Base-by-base conservation (phyloP, 2,888 invertebrate genomes). In the Sphaerophoria rueppellii region DNA sequence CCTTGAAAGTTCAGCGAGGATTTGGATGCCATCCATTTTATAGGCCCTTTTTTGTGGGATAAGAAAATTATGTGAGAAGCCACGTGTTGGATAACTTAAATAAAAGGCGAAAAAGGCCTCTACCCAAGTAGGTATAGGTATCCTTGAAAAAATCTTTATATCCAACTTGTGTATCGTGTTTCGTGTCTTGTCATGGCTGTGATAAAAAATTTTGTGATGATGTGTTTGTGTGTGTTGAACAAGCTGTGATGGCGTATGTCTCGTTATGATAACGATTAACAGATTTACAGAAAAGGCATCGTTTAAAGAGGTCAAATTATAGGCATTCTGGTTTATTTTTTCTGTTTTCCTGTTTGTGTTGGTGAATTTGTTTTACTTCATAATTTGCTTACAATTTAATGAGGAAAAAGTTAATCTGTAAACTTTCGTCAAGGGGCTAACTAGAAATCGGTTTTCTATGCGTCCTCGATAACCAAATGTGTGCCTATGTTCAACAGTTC, bases 41-140 rank as follows among this genome's bases (percentile, higher is more conserved):
- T 12, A 11, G 40, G 11, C 40, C 12, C 12, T 11, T 11, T 24
- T 37, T 12, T 60, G 14, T 7, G 6, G 61, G 43, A 61, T 61
- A 24, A 61, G 7, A 7, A 46, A 61, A 46, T 46, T 37, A 61
- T 46, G n/a, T n/a, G 6, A 61, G 7, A n/a, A 61, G 61, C 32
- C 61, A 61, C 61, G 61, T 61, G 61, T 14, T 61, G 46, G 34
- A 34, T 61, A 34, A 46, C 4, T 46, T 32, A 14, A 34, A 7
- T 4, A 34, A 32, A 32, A n/a, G 60, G 24, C 12, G 12, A 32
- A 60, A 12, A 32, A 43, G 11, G 3, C 24, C 6, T 58, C 34
- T 37, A 9, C 3, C 9, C 11, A 9, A 43, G 9, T 4, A 37
- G 11, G 37, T 37, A n/a, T 4, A 37, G 11, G 37, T 37, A n/a